Base-by-base conservation (phyloP, 2,113 vertebrate species). In the Ammospiza nelsoni region DNA sequence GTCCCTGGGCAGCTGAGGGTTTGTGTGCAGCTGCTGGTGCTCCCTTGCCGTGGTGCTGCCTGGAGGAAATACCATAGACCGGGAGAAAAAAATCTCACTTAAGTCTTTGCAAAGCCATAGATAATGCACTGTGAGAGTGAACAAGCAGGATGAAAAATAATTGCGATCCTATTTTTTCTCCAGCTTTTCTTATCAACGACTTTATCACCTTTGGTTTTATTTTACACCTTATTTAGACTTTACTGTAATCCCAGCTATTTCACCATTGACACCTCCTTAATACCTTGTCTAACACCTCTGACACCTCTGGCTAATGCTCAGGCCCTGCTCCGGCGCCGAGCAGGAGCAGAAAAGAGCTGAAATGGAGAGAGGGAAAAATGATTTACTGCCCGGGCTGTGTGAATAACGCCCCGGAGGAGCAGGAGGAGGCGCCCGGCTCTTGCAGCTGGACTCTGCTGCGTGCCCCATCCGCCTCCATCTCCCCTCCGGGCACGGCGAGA, bases 181-280 rank as follows among this genome's bases (percentile, higher is more conserved):
- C 74, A 73, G 92, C 94, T 92, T 93, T 92, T 93, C 95, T 92
- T 97, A 97, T 96, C 96, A 92, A 66, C 23, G 93, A 94, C 92
- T 96, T 96, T 96, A 89, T 95, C 94, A 93, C 82, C 92, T 87
- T 77, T 78, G 96, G 92, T 95, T 97, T 95, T 95, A 95, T 94
- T 97, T 97, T 94, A 92, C 80, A 93, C 88, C 90, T 97, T 97
- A 97, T 97, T 97, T 97, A 97, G 97, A 89, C 97, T 96, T 94
- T 84, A 78, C 92, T 80, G 86, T 96, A 97, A 96, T 97, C 96
- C 95, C 89, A 94, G 65, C 94, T 94, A 94, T 96, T 86, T 91
- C 92, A 82, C 92, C 88, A 88, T 72, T 97, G 97, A 96, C 97
- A 97, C 95, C 96, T 97, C 93, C 95, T 97, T 96, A 97, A 97